Conservation (phyloP, 2,888 invertebrate genomes). For the Mesoligia furuncula region DNA sequence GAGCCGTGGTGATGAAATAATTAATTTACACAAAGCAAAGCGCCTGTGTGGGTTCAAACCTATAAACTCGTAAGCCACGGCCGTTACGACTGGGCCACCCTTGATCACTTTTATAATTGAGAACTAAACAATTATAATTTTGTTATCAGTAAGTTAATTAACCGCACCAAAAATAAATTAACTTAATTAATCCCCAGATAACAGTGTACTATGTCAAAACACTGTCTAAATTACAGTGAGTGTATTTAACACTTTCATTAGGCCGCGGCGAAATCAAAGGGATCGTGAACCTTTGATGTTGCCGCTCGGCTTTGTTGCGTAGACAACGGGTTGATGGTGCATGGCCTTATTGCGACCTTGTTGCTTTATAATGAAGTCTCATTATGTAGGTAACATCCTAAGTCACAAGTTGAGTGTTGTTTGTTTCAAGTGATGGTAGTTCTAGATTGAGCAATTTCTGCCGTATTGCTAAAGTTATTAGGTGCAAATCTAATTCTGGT, state of each 20-base stretch:
- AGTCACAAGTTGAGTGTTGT: conserved; percentile 9
- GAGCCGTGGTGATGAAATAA: neutral
- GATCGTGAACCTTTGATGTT: conserved; percentile 67
- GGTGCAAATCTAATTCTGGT: neutral
- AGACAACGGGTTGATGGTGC: conserved; percentile 49
- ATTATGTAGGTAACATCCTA: conserved; percentile 36
- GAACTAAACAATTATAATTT: neutral
- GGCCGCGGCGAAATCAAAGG: conserved; percentile 69
- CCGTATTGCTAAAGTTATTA: conserved; percentile 18
- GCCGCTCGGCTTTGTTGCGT: conserved; percentile 58
- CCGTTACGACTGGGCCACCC: neutral
- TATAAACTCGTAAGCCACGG: neutral
- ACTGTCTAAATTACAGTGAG: conserved; percentile 47
- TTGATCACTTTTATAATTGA: neutral
- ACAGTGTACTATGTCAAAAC: conserved; percentile 36
- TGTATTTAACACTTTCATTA: conserved; percentile 68
- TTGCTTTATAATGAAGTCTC: conserved; percentile 45
- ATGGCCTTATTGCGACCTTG: conserved; percentile 49
- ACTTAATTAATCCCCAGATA: conserved; percentile 46
- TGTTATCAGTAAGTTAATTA: conserved; percentile 1
- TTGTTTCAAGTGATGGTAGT: conserved; percentile 3
- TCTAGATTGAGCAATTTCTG: conserved; percentile 1
- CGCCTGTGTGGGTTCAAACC: too few relatives aligned
- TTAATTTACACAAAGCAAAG: neutral
- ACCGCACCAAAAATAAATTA: conserved; percentile 32